Conservation (phyloP, 2,888 invertebrate species). For the Hylaea fasciaria region DNA sequence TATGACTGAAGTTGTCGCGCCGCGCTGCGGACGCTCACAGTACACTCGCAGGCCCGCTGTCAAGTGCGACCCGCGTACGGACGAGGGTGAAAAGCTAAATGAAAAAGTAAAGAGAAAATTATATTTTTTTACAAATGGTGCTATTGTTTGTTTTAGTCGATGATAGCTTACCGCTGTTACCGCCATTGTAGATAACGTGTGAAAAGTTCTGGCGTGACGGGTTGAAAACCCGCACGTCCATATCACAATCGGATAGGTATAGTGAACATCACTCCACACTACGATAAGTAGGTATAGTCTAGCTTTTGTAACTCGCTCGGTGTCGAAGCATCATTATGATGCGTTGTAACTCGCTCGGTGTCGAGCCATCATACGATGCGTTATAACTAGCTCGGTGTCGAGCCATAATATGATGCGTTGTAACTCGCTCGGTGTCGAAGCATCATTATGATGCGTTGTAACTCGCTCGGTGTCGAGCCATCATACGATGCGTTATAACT, state of each 20-base stretch:
- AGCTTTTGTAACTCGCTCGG: slow-evolving; percentile 73
- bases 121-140: slow-evolving; percentile 84
- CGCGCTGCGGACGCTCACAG: slow-evolving; percentile 54
- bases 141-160: slow-evolving; percentile 81
- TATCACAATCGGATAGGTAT: slow-evolving; percentile 58
- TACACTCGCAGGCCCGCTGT: slow-evolving; percentile 1
- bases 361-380: background rate
- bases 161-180: slow-evolving; percentile 74
- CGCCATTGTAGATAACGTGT: slow-evolving; percentile 64
- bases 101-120: slow-evolving; percentile 60
- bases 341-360: slow-evolving; percentile 24
- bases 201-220: slow-evolving; percentile 47
- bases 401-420: background rate
- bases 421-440: slow-evolving; percentile 16
- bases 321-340: background rate
- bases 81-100: slow-evolving; percentile 53
- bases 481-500: background rate
- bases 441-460: slow-evolving; percentile 8
- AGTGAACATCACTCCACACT: slow-evolving; percentile 48
- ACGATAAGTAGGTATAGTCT: slow-evolving; percentile 65
- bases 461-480: slow-evolving; percentile 7
- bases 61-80: slow-evolving; percentile 38
- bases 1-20: slow-evolving; percentile 49
- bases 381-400: slow-evolving; percentile 15
- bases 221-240: slow-evolving; percentile 57